These are phyloP conservation scores for Synanthedon andrenaeformis DNA, from an alignment of 2,888 invertebrate genomes.

Conservation along the genomic window DNA sequence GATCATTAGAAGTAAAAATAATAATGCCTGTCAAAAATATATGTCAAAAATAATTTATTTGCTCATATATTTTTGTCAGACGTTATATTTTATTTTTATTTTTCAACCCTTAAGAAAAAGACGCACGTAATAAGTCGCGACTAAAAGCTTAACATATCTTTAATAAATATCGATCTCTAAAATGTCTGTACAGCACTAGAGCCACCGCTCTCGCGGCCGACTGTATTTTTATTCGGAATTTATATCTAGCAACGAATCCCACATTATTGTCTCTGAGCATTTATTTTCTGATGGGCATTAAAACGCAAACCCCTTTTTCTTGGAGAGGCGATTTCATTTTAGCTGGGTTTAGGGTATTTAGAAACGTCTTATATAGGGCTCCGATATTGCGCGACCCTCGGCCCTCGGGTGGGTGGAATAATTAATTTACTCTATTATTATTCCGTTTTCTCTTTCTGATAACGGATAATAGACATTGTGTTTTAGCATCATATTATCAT, in stretches of 20 bases:
- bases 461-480: conserved; percentile 21
- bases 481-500: background rate
- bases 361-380: conserved; percentile 46
- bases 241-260: conserved; percentile 64
- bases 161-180: conserved; percentile 4
- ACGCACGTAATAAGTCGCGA: no score
- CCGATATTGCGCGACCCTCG: conserved; percentile 36
- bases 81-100: no score
- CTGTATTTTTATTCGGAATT: conserved; percentile 67
- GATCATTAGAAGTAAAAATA: no score
- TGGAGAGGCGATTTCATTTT: conserved; percentile 62
- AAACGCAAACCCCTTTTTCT: conserved; percentile 68
- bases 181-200: conserved; percentile 21
- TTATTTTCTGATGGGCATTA: conserved; percentile 69
- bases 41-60: no score
- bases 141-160: no score
- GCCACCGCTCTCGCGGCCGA: conserved; percentile 21
- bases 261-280: conserved; percentile 67
- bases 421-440: conserved; percentile 65
- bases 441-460: conserved; percentile 51
- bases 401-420: conserved; percentile 41
- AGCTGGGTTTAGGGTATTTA: conserved; percentile 68
- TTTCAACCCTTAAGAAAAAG: no score
- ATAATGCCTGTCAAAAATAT: no score
- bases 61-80: no score